Evolutionary conservation across 1,140 invertebrate species (phyloP), one percentile per base, ranked within the genome.

Genomic region (Drosophila nikananu): DNA sequence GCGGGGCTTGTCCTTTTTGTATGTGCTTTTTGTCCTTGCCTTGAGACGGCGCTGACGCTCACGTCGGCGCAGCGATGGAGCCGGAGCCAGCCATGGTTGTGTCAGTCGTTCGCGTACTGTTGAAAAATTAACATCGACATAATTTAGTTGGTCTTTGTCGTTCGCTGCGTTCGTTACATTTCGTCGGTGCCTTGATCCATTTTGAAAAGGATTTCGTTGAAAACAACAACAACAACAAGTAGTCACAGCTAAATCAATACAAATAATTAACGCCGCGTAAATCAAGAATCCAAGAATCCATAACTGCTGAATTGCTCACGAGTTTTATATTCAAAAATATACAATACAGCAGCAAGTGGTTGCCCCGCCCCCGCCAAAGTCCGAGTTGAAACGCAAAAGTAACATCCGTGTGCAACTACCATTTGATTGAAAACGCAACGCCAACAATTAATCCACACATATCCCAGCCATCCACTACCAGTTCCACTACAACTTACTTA

Each of bases 111-210:
- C 51, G 83, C 77, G 61, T 86, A 77, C 81, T 90, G 75, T 68
- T 91, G 86, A 81, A 91, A 89, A 84, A 86, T 89, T 91, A 84
- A 91, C 89, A 89, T 87, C 81, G 76, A 78, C 76, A 76, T 84
- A 76, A 84, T 80, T 91, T 86, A 92, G 91, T 92, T 92, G 82
- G 86, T 83, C 81, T 91, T 86, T 75, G 84, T 81, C 91, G 77
- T 86, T 92, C 83, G 86, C 79, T 83, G 79, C 65, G 86, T 67
- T 91, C 78, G 91, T 82, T 83, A 82, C 86, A 77, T 82, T 77
- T 83, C 64, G 64, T 74, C 73, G 64, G 61, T 52, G 49, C 72
- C 48, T 55, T 73, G 54, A 65, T 59, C 61, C 60, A 57, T 52
- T 61, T 60, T 60, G 54, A 61, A 58, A 57, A 54, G 30, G 71